Base-by-base conservation (phyloP, 2,113 vertebrate species). In the Symphodus melops region DNA sequence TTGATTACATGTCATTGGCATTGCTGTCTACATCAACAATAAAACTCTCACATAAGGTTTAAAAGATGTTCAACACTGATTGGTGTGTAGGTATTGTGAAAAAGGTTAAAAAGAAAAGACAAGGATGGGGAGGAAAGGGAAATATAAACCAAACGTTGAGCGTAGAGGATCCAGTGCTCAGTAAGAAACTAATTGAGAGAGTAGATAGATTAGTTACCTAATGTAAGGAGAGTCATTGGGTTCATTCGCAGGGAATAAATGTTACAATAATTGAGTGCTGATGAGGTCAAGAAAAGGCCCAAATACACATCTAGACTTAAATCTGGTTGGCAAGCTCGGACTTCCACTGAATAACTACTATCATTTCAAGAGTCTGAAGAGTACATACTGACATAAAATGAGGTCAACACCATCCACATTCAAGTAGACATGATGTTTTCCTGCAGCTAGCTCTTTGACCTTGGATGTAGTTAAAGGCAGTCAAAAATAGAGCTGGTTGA, bases 401-500 rank as follows among this genome's bases (percentile, higher is more conserved):
- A 33, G 28, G 28, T 5, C 28, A 5, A 33, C 6, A 21, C 25
- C 37, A 12, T 13, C 53, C 20, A 48, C 20, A 56, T 14, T 20
- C 57, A 49, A 19, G 33, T 44, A 17, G 49, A 49, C 25, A 51
- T 44, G 20, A 33, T 33, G 13, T 14, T 16, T 20, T n/a, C 36
- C 25, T 39, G 62, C 21, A 64, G 58, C 21, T 11, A 66, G 46
- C n/a, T 21, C 41, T 46, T 41, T 41, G 25, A 52, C 19, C 2
- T 3, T 62, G 16, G 42, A 3, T 19, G 37, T 6, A 68, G 55
- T 76, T 36, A 79, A 75, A 82, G 33, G 51, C 57, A 2, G 14
- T 39, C 52, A 55, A 66, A 86, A 85, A 86, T 80, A 87, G 72
- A 77, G 44, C 0, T 1, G 28, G 41, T 11, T 55, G n/a, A 64